Base-by-base conservation (phyloP, 1,140 invertebrate species). In the Spodoptera litura region DNA sequence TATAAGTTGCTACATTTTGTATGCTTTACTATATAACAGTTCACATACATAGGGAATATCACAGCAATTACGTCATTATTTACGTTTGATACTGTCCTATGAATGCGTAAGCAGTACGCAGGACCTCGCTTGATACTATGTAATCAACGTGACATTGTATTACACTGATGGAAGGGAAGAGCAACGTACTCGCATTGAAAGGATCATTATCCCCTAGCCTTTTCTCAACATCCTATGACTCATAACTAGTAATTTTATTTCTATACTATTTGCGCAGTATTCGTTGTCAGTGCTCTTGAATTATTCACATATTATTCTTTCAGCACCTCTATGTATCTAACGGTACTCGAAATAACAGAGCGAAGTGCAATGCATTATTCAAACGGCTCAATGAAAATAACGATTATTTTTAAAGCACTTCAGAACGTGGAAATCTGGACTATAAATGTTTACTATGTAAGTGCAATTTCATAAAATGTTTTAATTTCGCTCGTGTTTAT, bases 311-410 rank as follows among this genome's bases (percentile, higher is more conserved):
- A 44, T 49, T 20, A 20, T 20, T 20, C 20, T 20, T 49, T 44
- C 6, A 56, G 4, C 38, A 8, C n/a, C 8, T 27, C 44, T 64
- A 10, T 49, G 11, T 49, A 11, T 44, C 35, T 20, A 64, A 64
- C 61, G 38, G 61, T 20, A 44, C 15, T 64, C 38, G 58, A 64
- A 44, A 49, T 64, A 62, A 64, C n/a, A 20, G 35, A 35, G 15
- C 44, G 15, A 15, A 64, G 59, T 38, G 31, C 25, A n/a, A 61
- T 61, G 27, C 58, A 61, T 61, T 61, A 61, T 61, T 61, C 58
- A 61, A 61, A 61, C 12, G 6, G 12, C 11, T 5, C 11, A 64
- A 64, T 49, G 44, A 49, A 64, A 64, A 20, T 20, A 49, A 15
- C 38, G 35, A 8, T n/a, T 12, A 44, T 11, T 64, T 64, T 64